Conservation (phyloP, 2,888 invertebrate species). For the Apoda limacodes region DNA sequence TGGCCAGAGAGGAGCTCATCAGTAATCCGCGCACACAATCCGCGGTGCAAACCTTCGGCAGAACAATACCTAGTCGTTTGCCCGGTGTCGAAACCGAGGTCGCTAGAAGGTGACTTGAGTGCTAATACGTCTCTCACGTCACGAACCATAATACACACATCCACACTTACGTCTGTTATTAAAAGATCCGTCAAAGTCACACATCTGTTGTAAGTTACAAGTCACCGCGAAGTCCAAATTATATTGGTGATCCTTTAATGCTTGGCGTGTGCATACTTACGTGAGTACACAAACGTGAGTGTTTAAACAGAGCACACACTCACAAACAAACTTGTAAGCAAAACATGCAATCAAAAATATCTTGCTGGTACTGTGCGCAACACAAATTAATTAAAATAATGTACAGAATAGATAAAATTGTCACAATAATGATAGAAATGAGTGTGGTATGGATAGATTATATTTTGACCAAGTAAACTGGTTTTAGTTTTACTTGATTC, state of each 20-base stretch:
- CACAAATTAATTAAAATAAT: no score
- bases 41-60: constrained; percentile 50
- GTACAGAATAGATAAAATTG: no score
- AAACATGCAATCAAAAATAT: constrained; percentile 55
- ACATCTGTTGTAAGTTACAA: no score
- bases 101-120: constrained; percentile 61
- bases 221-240: constrained; percentile 23
- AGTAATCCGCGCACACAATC: constrained; percentile 54
- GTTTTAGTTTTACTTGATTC: no score
- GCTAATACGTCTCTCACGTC: constrained; percentile 56
- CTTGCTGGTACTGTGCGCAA: no score
- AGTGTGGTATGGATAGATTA: no score
- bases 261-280: constrained; percentile 1
- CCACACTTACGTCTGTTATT: constrained; percentile 3
- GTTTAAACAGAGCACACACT: constrained; percentile 27
- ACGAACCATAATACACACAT: no score
- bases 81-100: constrained; percentile 63
- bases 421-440: no score
- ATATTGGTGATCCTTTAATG: constrained; percentile 16
- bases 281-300: constrained; percentile 1
- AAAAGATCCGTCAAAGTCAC: background rate
- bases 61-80: constrained; percentile 58
- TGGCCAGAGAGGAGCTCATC: constrained; percentile 40
- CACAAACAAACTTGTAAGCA: constrained; percentile 49
- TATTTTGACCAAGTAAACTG: no score